Conservation (phyloP, 2,888 invertebrate species). For the Plusia festucae region DNA sequence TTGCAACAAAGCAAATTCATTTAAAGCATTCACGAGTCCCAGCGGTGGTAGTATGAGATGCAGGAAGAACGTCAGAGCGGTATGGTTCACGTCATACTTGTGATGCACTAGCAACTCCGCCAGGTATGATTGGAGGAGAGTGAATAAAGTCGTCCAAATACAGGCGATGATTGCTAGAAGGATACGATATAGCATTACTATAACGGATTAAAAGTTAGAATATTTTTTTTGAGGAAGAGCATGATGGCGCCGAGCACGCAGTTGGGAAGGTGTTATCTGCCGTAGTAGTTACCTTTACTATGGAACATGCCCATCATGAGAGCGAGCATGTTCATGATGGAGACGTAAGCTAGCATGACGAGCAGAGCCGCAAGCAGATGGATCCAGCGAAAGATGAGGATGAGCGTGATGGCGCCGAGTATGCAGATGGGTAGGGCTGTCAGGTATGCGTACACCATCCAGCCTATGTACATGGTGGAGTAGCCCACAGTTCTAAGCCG, state of each 20-base stretch:
- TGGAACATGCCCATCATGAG: slow-evolving; percentile 82
- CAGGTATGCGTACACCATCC: slow-evolving; percentile 76
- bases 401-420: slow-evolving; percentile 73
- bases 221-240: too few species aligned
- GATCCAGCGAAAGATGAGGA: slow-evolving; percentile 83
- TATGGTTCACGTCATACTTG: slow-evolving; percentile 67
- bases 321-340: slow-evolving; percentile 77
- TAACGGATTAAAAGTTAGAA: too few species aligned
- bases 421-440: slow-evolving; percentile 76
- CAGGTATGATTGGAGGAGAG: slow-evolving; percentile 76
- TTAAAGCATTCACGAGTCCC: slow-evolving; percentile 78
- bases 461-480: slow-evolving; percentile 75
- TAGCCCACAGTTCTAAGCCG: slow-evolving; percentile 76
- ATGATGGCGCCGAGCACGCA: too few species aligned
- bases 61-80: slow-evolving; percentile 66
- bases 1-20: slow-evolving; percentile 78
- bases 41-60: slow-evolving; percentile 76
- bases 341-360: slow-evolving; percentile 72
- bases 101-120: slow-evolving; percentile 79
- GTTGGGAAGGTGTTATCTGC: too few species aligned
- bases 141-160: slow-evolving; percentile 76
- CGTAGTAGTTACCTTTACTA: slow-evolving; percentile 67
- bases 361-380: slow-evolving; percentile 73
- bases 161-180: slow-evolving; percentile 73
- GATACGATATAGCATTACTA: too few species aligned